phyloP scores from a whole-genome alignment of 2,797 vertebrate genomes.

The Perodicticus potto region DNA sequence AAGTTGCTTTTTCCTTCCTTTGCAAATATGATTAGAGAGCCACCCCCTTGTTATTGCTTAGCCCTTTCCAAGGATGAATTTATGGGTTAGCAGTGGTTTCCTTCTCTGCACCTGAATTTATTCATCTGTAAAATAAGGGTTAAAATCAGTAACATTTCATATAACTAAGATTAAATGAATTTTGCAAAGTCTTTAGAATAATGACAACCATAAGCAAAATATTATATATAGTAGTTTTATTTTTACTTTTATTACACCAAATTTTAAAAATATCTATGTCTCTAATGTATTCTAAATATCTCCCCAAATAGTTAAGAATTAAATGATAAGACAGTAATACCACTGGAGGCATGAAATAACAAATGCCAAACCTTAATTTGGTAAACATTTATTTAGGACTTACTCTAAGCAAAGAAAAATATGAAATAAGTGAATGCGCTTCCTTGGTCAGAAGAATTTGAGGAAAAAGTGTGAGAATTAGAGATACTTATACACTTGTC shows the following conservation, averaged over 20 bases:
- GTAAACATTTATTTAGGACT: not conserved
- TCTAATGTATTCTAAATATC: conserved; percentile 7
- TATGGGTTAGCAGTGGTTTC: not conserved
- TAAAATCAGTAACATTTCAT: not conserved
- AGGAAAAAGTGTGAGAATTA: not conserved
- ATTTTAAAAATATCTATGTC: not conserved
- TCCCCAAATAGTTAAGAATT: not conserved
- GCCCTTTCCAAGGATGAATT: not conserved
- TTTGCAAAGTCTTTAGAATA: not conserved
- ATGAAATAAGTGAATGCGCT: not conserved
- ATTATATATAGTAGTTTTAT: not conserved
- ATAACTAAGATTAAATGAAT: not conserved
- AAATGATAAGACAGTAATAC: conserved; percentile 16
- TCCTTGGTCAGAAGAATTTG: not conserved
- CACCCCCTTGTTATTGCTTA: not conserved
- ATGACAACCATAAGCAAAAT: not conserved
- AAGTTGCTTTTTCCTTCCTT: conserved; percentile 5
- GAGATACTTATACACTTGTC: not conserved
- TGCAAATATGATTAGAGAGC: not conserved
- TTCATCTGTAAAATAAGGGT: conserved; percentile 1
- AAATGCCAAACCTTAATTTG: not conserved
- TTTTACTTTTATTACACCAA: not conserved
- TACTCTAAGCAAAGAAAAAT: not conserved
- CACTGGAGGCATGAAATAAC: not conserved
- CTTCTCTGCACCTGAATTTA: not conserved